Evolutionary conservation across 2,113 vertebrate genomes (phyloP), one percentile per base, ranked within the genome.

Genomic region (Plectropomus leopardus): DNA sequence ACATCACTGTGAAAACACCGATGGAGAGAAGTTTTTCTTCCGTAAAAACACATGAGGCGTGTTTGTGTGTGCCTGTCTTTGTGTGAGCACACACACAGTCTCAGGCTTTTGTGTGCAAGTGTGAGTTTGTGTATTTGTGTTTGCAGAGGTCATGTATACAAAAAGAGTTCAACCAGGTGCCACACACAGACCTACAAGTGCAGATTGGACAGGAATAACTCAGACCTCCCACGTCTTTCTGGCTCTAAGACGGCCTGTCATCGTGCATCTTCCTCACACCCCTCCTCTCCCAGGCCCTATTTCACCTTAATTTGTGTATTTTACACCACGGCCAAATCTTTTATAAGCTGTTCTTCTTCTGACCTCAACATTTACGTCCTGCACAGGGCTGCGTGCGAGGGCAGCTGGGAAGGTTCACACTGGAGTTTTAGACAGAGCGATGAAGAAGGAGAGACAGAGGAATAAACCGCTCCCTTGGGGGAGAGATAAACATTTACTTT

Each of bases 401-500:
- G 82, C 93, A 88, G 91, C 90, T 90, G 91, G 76, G 67, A 72
- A 78, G 72, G 45, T 55, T 95, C 88, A 82, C 19, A 4, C 66
- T 65, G 78, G 51, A 83, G 87, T 89, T 92, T 92, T 64, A 36
- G 86, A 90, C 82, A 68, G 58, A 67, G 83, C 16, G 76, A 47
- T 64, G 69, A 72, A 77, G 50, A 71, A 21, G 28, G 64, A 78
- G 84, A 87, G 64, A 75, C 19, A 24, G 53, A 65, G 60, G 85
- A 83, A 87, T 86, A 86, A 84, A 90, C 30, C 26, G 15, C 70
- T 89, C 84, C 86, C 72, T 73, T 47, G 66, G 57, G 84, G 80
- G 28, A 82, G 78, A 89, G 83, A 91, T 89, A 90, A 94, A 94
- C 91, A 93, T 93, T 92, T 89, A 86, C 88, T 92, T 90, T 92